These are phyloP conservation scores for Peromyscus nudipes DNA, from an alignment of 2,797 vertebrate species.

Conservation along the genomic window DNA sequence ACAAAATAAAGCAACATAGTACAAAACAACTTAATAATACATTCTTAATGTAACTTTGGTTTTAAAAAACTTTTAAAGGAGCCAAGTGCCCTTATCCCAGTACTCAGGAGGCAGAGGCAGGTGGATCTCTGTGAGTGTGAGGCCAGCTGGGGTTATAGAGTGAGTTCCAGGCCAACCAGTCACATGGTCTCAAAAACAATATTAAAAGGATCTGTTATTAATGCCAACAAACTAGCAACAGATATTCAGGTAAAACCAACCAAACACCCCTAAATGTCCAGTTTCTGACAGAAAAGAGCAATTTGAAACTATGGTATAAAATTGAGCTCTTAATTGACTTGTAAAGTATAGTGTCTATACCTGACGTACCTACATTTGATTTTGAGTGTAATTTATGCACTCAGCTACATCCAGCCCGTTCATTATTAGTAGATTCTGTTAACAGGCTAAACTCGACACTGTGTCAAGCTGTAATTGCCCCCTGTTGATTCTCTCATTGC, in stretches of 20 bases:
- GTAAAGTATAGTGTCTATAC: background rate
- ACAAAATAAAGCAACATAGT: slow-evolving; percentile 51
- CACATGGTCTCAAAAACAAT: background rate
- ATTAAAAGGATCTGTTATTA: slow-evolving; percentile 15
- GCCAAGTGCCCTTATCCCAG: background rate
- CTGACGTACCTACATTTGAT: slow-evolving; percentile 63
- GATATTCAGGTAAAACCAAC: slow-evolving; percentile 4
- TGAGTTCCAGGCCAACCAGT: background rate
- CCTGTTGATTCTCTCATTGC: slow-evolving; percentile 53
- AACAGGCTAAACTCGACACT: slow-evolving; percentile 51
- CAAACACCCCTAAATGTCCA: slow-evolving; percentile 42
- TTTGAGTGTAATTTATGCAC: slow-evolving; percentile 71
- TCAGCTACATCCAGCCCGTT: slow-evolving; percentile 30
- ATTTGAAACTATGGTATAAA: slow-evolving; percentile 65
- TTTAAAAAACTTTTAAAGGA: slow-evolving; percentile 11
- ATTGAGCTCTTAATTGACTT: slow-evolving; percentile 64
- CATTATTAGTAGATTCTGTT: slow-evolving; percentile 33
- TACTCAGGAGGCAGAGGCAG: background rate
- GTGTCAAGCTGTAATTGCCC: slow-evolving; percentile 45
- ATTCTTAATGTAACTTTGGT: background rate
- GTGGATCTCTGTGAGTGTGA: background rate
- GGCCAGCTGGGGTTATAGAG: background rate
- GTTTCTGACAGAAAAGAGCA: slow-evolving; percentile 65
- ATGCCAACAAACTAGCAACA: slow-evolving; percentile 34
- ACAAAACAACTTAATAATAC: slow-evolving; percentile 25